Evolutionary conservation across 2,888 invertebrate species (phyloP).

Genomic region (Heteromurus nitidus): DNA sequence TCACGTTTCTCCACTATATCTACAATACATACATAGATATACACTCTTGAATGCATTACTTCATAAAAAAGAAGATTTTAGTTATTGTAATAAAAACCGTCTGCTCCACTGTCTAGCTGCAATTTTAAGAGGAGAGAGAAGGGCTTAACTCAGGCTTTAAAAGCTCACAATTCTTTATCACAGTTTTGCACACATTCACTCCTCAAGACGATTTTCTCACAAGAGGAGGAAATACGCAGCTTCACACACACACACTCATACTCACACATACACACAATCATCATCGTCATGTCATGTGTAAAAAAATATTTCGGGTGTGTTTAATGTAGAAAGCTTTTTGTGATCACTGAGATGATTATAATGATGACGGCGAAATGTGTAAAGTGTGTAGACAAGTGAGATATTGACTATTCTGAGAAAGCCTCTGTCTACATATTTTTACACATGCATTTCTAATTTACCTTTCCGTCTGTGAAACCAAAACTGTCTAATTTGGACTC

Average conservation of each 20-base stretch:
- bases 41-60: background rate
- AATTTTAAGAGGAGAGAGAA: conserved; percentile 16
- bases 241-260: conserved; percentile 14
- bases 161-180: conserved; percentile 49
- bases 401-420: background rate
- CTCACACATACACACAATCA: too few relatives aligned
- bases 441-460: background rate
- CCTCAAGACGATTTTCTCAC: background rate
- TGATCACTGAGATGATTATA: background rate
- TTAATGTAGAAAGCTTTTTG: background rate
- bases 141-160: conserved; percentile 28
- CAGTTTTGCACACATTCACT: conserved; percentile 16
- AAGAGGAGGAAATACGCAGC: too few relatives aligned
- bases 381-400: conserved; percentile 18
- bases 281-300: too few relatives aligned
- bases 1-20: background rate
- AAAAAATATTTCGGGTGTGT: too few relatives aligned
- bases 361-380: conserved; percentile 16
- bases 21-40: background rate
- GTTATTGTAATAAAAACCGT: conserved; percentile 54
- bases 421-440: background rate
- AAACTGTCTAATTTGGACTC: background rate
- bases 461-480: background rate
- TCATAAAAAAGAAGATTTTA: conserved; percentile 21
- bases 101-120: conserved; percentile 29